Conservation (phyloP, 2,888 invertebrate species). For the Drosophila neoperkinsi region DNA sequence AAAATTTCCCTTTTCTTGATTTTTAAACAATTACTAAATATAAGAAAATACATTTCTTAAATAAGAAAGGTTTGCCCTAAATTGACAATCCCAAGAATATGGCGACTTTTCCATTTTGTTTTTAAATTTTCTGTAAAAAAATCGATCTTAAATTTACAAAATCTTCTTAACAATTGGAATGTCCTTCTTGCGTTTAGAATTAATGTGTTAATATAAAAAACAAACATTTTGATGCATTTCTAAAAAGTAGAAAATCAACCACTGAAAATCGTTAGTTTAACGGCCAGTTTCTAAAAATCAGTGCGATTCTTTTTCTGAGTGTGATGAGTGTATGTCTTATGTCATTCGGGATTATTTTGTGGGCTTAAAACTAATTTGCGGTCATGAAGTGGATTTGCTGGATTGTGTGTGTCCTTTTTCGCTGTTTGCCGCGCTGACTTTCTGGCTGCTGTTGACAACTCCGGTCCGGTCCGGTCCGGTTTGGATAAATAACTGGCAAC, state of each 20-base stretch:
- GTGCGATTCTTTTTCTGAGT: neutral
- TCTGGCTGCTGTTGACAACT: slow-evolving; percentile 54
- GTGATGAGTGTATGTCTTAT: slow-evolving; percentile 58
- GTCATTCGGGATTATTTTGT: slow-evolving; percentile 82
- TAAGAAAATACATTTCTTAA: neutral
- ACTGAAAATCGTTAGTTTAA: too few relatives aligned
- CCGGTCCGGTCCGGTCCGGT: slow-evolving; percentile 33
- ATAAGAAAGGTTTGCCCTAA: neutral
- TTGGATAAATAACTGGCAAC: slow-evolving; percentile 56
- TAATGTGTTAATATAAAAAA: neutral
- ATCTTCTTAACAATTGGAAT: neutral
- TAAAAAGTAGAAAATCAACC: too few relatives aligned
- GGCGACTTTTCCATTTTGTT: neutral
- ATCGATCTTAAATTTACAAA: neutral
- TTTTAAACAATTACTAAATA: neutral
- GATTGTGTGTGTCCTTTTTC: slow-evolving; percentile 43
- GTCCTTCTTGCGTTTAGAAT: neutral
- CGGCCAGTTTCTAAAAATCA: neutral
- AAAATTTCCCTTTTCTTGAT: too few relatives aligned
- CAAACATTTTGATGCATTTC: neutral
- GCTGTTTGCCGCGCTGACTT: slow-evolving; percentile 29
- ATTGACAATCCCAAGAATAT: neutral
- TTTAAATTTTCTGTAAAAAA: neutral
- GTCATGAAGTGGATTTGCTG: slow-evolving; percentile 73
- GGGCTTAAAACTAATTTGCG: slow-evolving; percentile 81